Evolutionary conservation across 2,797 vertebrate genomes (phyloP), one percentile per base, ranked within the genome.

Genomic region (Manis pentadactyla): DNA sequence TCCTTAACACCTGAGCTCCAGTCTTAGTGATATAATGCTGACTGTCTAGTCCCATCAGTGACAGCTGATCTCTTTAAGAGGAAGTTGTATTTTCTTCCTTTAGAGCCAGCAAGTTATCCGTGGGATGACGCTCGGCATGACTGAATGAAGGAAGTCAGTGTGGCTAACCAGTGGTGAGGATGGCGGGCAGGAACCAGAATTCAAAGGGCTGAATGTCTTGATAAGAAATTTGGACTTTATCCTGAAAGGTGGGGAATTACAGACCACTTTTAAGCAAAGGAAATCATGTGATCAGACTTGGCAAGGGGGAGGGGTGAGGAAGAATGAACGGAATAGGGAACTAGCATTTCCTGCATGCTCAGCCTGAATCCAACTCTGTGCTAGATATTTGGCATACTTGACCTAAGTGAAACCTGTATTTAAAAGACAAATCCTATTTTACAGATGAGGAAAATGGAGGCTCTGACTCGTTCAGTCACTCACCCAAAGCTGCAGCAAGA

Each of bases 391-490:
- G 61, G 27, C 21, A 18, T 13, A 10, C 12, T 51, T 15, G 39
- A 55, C 7, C 23, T 18, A 19, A 61, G 61, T 37, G 31, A 90
- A 87, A 75, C 5, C 29, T 61, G 68, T 15, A 14, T 66, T 63
- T 73, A 37, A 57, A 69, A 90, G 59, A 61, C 88, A 69, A 90
- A 61, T 81, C 19, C 63, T 42, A 11, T 84, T 73, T 77, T 77
- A 68, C 18, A 83, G 78, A 87, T 69, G 71, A 94, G 81, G 71
- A 83, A 75, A 79, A 53, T 27, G 27, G 66, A 91, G 78, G 42
- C 46, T 57, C n/a, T 86, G 87, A 51, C n/a, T 77, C n/a, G 4
- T 64, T 85, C 23, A 5, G 64, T 49, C 55, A 51, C 23, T 85
- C 23, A 2, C 27, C 78, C 64, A 68, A 81, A 17, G 46, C 31